Percentiles rank a stretch among this genome's conserved stretches.
phyloP scores from a whole-genome alignment of 53 echinoderm and acorn worm genomes.

The Paelopatides confundens region DNA sequence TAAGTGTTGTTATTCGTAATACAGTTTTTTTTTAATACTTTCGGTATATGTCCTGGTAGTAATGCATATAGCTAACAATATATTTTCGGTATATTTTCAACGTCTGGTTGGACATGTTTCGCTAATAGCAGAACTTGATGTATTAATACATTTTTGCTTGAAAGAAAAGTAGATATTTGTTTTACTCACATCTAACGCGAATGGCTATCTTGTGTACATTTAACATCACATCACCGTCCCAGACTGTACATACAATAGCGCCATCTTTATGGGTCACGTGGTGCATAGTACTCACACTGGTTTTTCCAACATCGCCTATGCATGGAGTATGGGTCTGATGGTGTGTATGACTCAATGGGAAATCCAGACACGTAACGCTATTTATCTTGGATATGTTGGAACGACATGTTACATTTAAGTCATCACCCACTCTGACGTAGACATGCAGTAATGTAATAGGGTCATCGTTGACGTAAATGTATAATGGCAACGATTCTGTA shows the following conservation, averaged over 20 bases:
- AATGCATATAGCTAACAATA: no score
- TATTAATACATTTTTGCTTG: no score
- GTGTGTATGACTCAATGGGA: neutral
- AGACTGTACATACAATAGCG: neutral
- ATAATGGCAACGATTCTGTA: neutral
- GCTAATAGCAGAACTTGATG: no score
- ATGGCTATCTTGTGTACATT: conserved; percentile 5
- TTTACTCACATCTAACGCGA: conserved; percentile 6
- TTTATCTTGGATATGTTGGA: neutral
- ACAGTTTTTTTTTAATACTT: no score
- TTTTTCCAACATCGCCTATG: neutral
- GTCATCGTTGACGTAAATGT: neutral
- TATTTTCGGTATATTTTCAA: no score
- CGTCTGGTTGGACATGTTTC: no score
- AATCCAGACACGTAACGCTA: neutral
- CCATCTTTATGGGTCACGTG: conserved; percentile 34
- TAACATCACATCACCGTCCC: neutral
- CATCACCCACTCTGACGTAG: neutral
- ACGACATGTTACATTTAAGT: neutral
- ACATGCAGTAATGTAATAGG: neutral
- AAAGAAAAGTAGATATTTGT: no score
- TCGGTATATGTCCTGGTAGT: no score
- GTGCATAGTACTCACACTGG: neutral
- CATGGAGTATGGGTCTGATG: neutral
- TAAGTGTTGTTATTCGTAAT: no score